Evolutionary conservation across 2,888 invertebrate species (phyloP).

Genomic region (Thalpophila matura): DNA sequence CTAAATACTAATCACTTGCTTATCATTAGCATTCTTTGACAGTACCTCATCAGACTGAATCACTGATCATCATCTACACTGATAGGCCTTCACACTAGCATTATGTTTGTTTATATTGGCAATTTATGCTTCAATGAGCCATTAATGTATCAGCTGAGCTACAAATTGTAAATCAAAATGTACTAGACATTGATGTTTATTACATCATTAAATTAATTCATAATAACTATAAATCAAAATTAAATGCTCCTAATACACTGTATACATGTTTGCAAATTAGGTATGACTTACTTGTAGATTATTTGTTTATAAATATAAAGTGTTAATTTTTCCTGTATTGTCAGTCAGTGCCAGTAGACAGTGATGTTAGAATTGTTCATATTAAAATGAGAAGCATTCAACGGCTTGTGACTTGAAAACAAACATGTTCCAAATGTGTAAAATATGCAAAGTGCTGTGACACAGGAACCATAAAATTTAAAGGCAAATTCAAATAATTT

Average conservation of each 20-base stretch:
- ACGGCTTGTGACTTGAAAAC: slow-evolving; percentile 23
- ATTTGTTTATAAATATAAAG: slow-evolving; percentile 55
- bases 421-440: slow-evolving; percentile 41
- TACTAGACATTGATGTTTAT: slow-evolving; percentile 50
- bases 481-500: slow-evolving; percentile 44
- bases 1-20: slow-evolving; percentile 11
- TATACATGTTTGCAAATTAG: slow-evolving; percentile 37
- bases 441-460: slow-evolving; percentile 42
- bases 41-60: slow-evolving; percentile 1
- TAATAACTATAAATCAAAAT: slow-evolving; percentile 56
- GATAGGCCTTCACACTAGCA: slow-evolving; percentile 28
- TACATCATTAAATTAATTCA: slow-evolving; percentile 57
- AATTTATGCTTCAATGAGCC: slow-evolving; percentile 43
- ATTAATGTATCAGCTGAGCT: slow-evolving; percentile 49
- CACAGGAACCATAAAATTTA: slow-evolving; percentile 51
- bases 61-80: slow-evolving; percentile 31
- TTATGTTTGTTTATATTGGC: slow-evolving; percentile 45
- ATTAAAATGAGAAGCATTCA: slow-evolving; percentile 15
- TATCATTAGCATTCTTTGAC: not conserved
- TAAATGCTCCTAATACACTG: slow-evolving; percentile 48
- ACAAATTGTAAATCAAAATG: slow-evolving; percentile 57
- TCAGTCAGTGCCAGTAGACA: slow-evolving; percentile 16
- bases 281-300: slow-evolving; percentile 40
- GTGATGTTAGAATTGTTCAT: slow-evolving; percentile 21
- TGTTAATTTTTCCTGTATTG: slow-evolving; percentile 38